Evolutionary conservation across 1,140 invertebrate species (phyloP).

Genomic region (Steinernema feltiae): DNA sequence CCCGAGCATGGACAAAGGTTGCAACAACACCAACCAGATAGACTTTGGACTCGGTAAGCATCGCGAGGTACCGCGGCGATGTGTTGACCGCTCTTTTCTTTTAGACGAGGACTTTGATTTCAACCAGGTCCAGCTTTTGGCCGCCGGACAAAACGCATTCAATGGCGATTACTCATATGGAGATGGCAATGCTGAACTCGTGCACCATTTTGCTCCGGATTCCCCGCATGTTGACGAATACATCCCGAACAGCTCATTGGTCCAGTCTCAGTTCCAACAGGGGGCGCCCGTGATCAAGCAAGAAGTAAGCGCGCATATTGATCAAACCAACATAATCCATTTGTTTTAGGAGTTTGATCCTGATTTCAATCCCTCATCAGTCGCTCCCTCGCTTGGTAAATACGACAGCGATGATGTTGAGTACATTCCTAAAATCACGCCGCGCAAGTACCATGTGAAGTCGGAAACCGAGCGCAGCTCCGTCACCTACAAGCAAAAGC

Average conservation of each 20-base stretch:
- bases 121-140: not conserved
- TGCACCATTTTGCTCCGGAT: not conserved
- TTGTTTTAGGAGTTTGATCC: not conserved
- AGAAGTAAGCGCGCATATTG: not conserved
- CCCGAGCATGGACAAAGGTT: not conserved
- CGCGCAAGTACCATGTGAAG: constrained; percentile 36
- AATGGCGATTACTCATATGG: no score
- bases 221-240: not conserved
- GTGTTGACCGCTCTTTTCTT: no score
- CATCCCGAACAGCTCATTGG: not conserved
- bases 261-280: not conserved
- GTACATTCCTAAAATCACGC: constrained; percentile 23
- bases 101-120: not conserved
- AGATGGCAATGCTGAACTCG: not conserved
- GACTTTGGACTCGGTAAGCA: not conserved
- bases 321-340: not conserved
- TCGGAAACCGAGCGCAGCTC: constrained; percentile 27
- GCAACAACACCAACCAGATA: not conserved
- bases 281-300: not conserved
- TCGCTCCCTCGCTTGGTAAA: not conserved
- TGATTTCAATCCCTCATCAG: not conserved
- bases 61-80: no score
- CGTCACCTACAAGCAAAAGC: constrained; percentile 33
- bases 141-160: not conserved
- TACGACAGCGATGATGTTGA: not conserved